Evolutionary conservation across 2,113 vertebrate species (phyloP).

Genomic region (Gymnarchus niloticus): DNA sequence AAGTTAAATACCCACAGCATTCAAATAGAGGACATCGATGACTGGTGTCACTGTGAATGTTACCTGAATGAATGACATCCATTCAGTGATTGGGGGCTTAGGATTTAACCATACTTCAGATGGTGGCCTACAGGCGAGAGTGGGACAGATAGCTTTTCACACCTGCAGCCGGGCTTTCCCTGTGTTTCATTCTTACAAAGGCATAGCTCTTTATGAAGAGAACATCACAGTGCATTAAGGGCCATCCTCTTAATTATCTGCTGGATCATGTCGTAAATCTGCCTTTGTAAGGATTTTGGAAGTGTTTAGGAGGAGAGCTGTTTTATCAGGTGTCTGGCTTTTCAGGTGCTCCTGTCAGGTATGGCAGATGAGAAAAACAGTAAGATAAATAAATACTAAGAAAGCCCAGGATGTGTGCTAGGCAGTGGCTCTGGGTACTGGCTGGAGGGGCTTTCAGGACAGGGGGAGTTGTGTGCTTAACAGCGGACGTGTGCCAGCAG

Average conservation of each 20-base stretch:
- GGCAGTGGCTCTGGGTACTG: background rate
- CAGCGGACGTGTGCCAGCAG: slow-evolving; percentile 20
- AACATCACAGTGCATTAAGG: slow-evolving; percentile 44
- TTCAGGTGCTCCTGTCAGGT: slow-evolving; percentile 29
- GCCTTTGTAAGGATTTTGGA: slow-evolving; percentile 31
- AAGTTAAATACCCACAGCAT: background rate
- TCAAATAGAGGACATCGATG: background rate
- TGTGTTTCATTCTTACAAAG: background rate
- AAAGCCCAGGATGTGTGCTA: slow-evolving; percentile 14
- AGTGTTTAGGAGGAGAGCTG: slow-evolving; percentile 33
- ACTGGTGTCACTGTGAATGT: background rate
- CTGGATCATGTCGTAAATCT: slow-evolving; percentile 52
- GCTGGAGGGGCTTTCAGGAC: slow-evolving; percentile 36
- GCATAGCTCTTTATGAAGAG: slow-evolving; percentile 15
- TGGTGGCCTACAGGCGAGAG: background rate
- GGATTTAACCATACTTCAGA: background rate
- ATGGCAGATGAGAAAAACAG: slow-evolving; percentile 31
- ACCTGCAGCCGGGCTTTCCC: slow-evolving; percentile 53
- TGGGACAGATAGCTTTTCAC: background rate
- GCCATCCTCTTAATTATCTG: slow-evolving; percentile 53
- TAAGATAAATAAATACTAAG: slow-evolving; percentile 48
- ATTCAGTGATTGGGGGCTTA: background rate
- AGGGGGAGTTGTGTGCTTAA: slow-evolving; percentile 16
- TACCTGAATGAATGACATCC: background rate
- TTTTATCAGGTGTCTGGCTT: slow-evolving; percentile 47